A percentile compares a stretch with the other conserved stretches of the same genome.
These are phyloP conservation scores for Ferrisia virgata DNA, from an alignment of 2,888 invertebrate genomes.

Conservation along the genomic window DNA sequence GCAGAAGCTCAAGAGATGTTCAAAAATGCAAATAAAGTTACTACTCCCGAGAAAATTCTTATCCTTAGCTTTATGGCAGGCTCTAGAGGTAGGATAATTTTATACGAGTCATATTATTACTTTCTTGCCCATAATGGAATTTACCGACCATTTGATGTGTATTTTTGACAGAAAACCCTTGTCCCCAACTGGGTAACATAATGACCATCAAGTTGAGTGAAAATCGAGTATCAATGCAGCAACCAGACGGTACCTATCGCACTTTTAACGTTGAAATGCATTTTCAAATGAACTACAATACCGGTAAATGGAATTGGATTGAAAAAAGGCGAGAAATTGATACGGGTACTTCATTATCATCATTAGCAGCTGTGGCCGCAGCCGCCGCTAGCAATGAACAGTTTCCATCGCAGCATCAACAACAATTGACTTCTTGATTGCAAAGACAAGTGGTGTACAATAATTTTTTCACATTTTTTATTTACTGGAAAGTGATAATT, in stretches of 20 bases:
- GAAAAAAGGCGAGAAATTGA: constrained; percentile 62
- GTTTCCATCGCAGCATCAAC: constrained; percentile 35
- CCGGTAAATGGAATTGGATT: constrained; percentile 94
- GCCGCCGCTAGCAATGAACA: constrained; percentile 41
- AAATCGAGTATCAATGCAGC: constrained; percentile 80
- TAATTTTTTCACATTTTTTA: neutral
- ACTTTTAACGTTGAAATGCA: constrained; percentile 86
- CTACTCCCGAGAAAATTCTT: constrained; percentile 92
- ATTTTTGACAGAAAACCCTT: constrained; percentile 82
- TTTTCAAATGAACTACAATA: constrained; percentile 98
- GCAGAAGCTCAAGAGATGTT: constrained; percentile 97
- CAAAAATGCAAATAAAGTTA: constrained; percentile 90
- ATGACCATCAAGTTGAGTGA: constrained; percentile 94
- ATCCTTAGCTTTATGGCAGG: constrained; percentile 98
- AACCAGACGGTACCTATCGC: constrained; percentile 76
- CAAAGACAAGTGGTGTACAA: neutral
- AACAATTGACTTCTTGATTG: constrained; percentile 36
- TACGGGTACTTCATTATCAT: constrained; percentile 45
- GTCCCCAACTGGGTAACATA: constrained; percentile 94
- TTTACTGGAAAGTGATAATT: neutral
- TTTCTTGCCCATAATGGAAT: no score
- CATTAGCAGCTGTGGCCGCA: constrained; percentile 47
- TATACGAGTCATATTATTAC: no score
- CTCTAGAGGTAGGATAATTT: constrained; percentile 67
- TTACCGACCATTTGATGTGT: no score